These are phyloP conservation scores for Homarus americanus DNA, from an alignment of 1,140 invertebrate species.

Conservation along the genomic window DNA sequence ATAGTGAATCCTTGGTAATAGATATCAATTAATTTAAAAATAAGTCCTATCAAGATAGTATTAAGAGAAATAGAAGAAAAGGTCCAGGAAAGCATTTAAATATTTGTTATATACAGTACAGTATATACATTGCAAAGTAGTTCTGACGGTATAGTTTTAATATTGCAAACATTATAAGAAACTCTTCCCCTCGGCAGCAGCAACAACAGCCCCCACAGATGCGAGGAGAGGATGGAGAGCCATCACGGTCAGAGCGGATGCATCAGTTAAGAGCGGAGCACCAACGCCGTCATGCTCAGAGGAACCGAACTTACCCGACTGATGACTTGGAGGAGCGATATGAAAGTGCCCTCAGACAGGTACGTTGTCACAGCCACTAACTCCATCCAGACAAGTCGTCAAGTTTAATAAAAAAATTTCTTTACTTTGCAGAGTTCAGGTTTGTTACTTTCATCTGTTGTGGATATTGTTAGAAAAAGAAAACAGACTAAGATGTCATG, in stretches of 20 bases:
- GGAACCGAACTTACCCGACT: conserved; percentile 78
- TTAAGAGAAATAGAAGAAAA: too few species aligned
- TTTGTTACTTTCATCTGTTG: not conserved
- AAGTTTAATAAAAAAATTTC: not conserved
- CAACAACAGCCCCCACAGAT: conserved; percentile 73
- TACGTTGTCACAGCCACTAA: conserved; percentile 54
- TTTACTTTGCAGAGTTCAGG: conserved; percentile 1
- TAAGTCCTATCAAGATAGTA: too few species aligned
- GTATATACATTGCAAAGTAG: too few species aligned
- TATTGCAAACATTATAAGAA: too few species aligned
- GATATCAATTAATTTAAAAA: too few species aligned
- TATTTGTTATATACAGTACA: too few species aligned
- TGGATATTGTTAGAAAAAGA: too few species aligned
- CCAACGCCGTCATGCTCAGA: conserved; percentile 80
- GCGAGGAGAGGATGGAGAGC: conserved; percentile 44
- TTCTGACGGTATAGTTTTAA: too few species aligned
- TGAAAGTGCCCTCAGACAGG: conserved; percentile 79
- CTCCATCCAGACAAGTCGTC: not conserved
- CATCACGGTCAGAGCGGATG: conserved; percentile 79
- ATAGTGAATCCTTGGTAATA: too few species aligned
- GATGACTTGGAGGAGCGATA: conserved; percentile 80
- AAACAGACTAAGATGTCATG: too few species aligned
- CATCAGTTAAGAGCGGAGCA: conserved; percentile 81
- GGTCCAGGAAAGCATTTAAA: too few species aligned
- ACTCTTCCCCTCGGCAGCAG: too few species aligned